Evolutionary conservation across 2,113 vertebrate species (phyloP).

Genomic region (Phoenicopterus ruber): DNA sequence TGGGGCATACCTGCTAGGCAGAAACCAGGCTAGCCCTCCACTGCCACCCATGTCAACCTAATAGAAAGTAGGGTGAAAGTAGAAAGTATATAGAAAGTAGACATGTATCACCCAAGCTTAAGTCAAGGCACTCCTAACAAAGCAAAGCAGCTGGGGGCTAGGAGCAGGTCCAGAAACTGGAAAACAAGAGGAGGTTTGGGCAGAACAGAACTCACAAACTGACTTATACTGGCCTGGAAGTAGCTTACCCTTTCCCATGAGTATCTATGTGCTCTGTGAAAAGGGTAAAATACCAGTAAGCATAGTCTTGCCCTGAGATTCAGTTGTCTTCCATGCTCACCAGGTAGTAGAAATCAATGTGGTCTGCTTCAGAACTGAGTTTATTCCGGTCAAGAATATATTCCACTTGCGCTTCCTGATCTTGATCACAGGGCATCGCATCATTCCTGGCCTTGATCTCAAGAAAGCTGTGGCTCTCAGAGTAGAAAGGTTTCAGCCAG

Average conservation of each 20-base stretch:
- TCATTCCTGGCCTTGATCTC: conserved; percentile 11
- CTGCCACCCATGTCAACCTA: background rate
- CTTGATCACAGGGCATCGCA: conserved; percentile 28
- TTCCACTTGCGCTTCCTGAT: conserved; percentile 59
- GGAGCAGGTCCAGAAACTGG: background rate
- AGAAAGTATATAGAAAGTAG: background rate
- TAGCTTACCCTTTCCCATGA: background rate
- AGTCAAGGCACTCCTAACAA: background rate
- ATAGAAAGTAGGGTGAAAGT: background rate
- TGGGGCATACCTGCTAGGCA: background rate
- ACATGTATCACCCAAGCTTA: background rate
- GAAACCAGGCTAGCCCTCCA: background rate
- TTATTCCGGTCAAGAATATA: conserved; percentile 55
- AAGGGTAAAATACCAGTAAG: background rate
- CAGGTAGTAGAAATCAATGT: conserved; percentile 65
- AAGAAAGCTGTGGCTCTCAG: conserved; percentile 60
- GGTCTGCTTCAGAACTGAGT: conserved; percentile 4
- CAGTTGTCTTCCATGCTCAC: conserved; percentile 46
- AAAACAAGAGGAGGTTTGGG: background rate
- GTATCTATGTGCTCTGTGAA: background rate
- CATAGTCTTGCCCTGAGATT: background rate
- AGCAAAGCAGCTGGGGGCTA: background rate
- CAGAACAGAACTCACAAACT: background rate
- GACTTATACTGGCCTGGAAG: background rate
- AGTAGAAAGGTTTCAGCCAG: conserved; percentile 68